Base-by-base conservation (phyloP, 2,797 vertebrate genomes). In the Agapornis canus region DNA sequence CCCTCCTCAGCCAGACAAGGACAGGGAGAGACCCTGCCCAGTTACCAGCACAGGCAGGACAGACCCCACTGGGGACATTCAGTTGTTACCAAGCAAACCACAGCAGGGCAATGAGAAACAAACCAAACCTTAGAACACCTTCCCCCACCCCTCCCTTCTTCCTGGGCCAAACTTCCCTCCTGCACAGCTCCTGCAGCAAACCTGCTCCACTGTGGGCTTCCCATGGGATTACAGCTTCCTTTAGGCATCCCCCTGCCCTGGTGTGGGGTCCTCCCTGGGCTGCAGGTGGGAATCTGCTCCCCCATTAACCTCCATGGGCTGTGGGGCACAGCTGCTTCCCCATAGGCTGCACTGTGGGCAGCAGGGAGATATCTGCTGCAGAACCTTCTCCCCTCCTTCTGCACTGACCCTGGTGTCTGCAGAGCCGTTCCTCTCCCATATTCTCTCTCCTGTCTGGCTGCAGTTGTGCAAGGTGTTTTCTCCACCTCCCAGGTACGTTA, bases 211-310 rank as follows among this genome's bases (percentile, higher is more conserved):
- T 7, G 1, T 27, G 11, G 37, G 32, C 25, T 86, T 70, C 18
- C 21, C 4, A 9, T 52, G 32, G 26, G 13, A 5, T 57, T 19
- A 26, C 76, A 59, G 42, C 42, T 9, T 66, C 32, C 12, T 76
- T 20, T 10, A 12, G 37, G 22, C n/a, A 61, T 32, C 35, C 11
- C 6, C 6, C 6, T 72, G 27, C 43, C 54, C 39, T 6, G 2
- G 3, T 3, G 1, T 25, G 11, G 27, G 13, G 8, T 48, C 15
- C 1, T 0, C 10, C 22, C 11, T 0, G 0, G 15, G 18, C 32
- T 71, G 31, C 7, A 40, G n/a, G 27, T 43, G 35, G 14, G 35
- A 56, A 29, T 59, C 35, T 23, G 27, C 35, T 60, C 10, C 27
- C 10, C 11, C 15, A 6, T 43, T 25, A 6, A 23, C 14, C 13